phyloP scores from a whole-genome alignment of 2,888 invertebrate species.

The Anthoptus insignis region DNA sequence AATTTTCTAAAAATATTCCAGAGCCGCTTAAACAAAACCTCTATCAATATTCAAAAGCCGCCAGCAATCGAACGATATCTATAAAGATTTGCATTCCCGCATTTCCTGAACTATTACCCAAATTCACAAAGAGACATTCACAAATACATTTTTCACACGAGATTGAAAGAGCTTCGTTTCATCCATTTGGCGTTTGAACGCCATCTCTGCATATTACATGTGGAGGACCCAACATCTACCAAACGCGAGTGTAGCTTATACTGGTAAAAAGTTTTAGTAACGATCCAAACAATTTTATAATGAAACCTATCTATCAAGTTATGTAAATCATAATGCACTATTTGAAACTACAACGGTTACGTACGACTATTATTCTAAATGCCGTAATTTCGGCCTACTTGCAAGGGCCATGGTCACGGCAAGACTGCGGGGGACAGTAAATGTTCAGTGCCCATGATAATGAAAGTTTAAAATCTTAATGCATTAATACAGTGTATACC shows the following conservation, averaged over 20 bases:
- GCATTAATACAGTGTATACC: too few species aligned
- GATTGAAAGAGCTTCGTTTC: conserved; percentile 29
- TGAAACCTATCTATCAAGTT: too few species aligned
- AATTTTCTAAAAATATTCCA: not conserved
- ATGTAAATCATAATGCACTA: too few species aligned
- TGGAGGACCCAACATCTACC: not conserved
- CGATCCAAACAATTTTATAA: too few species aligned
- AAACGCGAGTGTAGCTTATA: not conserved
- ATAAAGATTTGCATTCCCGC: conserved; percentile 18
- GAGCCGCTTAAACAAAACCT: conserved; percentile 3
- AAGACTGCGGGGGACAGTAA: too few species aligned
- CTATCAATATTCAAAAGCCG: conserved; percentile 7
- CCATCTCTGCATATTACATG: conserved; percentile 24
- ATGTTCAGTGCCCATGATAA: too few species aligned
- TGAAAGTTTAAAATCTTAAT: too few species aligned
- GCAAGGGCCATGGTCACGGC: too few species aligned
- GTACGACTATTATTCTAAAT: too few species aligned
- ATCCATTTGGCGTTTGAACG: conserved; percentile 33
- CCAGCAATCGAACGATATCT: conserved; percentile 11
- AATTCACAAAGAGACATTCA: conserved; percentile 35
- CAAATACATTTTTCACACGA: conserved; percentile 33
- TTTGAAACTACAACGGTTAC: too few species aligned
- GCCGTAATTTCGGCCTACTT: too few species aligned
- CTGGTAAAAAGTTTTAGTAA: too few species aligned
- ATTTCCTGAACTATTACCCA: conserved; percentile 27